These are phyloP conservation scores for Fragum sueziense DNA, from an alignment of 2,888 invertebrate species.

Conservation along the genomic window DNA sequence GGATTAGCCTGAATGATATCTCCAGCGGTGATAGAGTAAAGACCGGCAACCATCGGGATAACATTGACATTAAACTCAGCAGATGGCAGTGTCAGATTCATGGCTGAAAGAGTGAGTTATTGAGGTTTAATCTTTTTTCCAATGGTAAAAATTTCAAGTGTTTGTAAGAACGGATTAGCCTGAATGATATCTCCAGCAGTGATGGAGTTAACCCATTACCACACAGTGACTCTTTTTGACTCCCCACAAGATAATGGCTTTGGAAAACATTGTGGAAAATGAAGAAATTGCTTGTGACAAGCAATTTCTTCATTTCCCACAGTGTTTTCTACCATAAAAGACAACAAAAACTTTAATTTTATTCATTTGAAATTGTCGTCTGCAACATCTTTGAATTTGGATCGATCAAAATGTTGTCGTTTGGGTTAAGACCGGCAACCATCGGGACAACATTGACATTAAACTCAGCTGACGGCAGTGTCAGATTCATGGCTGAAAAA, in stretches of 20 bases:
- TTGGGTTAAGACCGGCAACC: slow-evolving; percentile 45
- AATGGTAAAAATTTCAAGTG: neutral
- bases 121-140: no score
- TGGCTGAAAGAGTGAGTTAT: slow-evolving; percentile 22
- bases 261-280: slow-evolving; percentile 9
- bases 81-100: slow-evolving; percentile 56
- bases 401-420: no score
- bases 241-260: neutral
- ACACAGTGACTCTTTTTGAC: no score
- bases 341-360: no score
- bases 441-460: slow-evolving; percentile 56
- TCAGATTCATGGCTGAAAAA: slow-evolving; percentile 54
- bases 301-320: neutral
- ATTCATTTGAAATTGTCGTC: no score
- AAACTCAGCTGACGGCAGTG: slow-evolving; percentile 51
- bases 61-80: slow-evolving; percentile 50
- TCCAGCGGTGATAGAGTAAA: slow-evolving; percentile 45
- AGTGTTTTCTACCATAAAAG: neutral
- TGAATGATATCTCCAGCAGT: no score
- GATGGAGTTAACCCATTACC: no score
- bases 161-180: no score
- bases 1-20: slow-evolving; percentile 45
- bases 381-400: no score
- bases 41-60: slow-evolving; percentile 54
- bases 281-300: neutral